Base-by-base conservation (phyloP, 2,113 vertebrate species). In the Saimiri boliviensis region DNA sequence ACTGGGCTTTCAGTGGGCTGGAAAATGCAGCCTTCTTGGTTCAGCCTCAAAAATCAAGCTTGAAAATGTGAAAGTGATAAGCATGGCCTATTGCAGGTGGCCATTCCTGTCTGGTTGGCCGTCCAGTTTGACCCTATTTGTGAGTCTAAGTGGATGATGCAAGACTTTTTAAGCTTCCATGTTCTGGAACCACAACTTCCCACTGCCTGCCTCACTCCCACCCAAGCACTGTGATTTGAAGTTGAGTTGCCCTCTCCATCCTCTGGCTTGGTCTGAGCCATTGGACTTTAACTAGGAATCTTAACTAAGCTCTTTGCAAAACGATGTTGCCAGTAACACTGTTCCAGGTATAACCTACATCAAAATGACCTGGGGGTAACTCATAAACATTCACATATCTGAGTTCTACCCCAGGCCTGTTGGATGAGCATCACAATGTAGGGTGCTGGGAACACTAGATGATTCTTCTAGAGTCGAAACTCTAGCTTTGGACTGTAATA, bases 1-100 rank as follows among this genome's bases (percentile, higher is more conserved):
- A 97, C 80, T 94, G 96, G 71, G 87, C 79, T 98, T 96, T 97
- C 98, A 97, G 19, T 98, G 97, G 92, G 88, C 96, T 97, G 97
- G 98, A 98, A 98, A 98, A 98, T 97, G 81, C 92, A 97, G 93
- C 84, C 86, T 60, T 14, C 0, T 5, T 92, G 95, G 95, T 95
- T 98, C 97, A 97, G 94, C 70, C 93, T 98, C 95, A 97, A 96
- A 96, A 89, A 76, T 37, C n/a, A 56, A 83, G 81, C 30, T 52
- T 54, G 81, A 86, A 97, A 97, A 94, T 0, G 27, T 96, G 90
- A 37, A 73, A 83, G 73, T 0, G 96, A 98, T 98, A 98, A 98
- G 93, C 76, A 87, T 54, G 91, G 85, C 92, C 80, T 97, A 98
- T 98, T 95, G 11, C 23, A 42, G 87, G 32, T 13, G 83, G 80